These are phyloP conservation scores for Xanthia togata DNA, from an alignment of 2,888 invertebrate species.

Conservation along the genomic window DNA sequence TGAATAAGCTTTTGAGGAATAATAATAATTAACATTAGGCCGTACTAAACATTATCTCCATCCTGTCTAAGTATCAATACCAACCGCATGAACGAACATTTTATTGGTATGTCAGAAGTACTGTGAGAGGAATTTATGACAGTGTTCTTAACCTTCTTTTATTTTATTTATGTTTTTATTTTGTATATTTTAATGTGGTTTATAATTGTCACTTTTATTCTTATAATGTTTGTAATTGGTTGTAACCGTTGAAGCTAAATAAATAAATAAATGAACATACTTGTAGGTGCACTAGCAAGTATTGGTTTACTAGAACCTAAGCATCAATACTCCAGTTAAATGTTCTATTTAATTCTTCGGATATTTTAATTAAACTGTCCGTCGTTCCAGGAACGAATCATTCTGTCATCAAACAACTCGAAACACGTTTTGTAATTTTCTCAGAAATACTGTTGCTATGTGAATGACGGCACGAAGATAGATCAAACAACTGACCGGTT, in stretches of 20 bases:
- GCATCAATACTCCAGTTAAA: background rate
- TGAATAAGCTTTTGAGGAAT: background rate
- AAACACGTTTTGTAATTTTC: slow-evolving; percentile 1
- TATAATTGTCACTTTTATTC: no score
- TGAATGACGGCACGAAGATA: background rate
- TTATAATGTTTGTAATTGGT: no score
- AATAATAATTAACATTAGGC: background rate
- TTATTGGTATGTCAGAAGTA: no score
- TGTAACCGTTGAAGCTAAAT: no score
- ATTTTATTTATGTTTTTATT: no score
- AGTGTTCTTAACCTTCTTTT: no score
- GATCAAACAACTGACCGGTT: background rate
- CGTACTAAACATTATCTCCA: slow-evolving; percentile 5
- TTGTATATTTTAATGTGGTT: no score
- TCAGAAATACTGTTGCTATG: slow-evolving; percentile 9
- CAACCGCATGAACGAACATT: no score
- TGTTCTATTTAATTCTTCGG: background rate
- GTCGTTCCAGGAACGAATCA: slow-evolving; percentile 17
- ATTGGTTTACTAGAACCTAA: background rate
- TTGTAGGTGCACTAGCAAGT: background rate
- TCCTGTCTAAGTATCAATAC: slow-evolving; percentile 2
- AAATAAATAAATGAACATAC: no score
- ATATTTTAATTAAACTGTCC: background rate
- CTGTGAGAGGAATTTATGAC: no score
- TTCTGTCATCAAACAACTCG: slow-evolving; percentile 1